Conservation (phyloP, 2,888 invertebrate genomes). For the Dione juno region DNA sequence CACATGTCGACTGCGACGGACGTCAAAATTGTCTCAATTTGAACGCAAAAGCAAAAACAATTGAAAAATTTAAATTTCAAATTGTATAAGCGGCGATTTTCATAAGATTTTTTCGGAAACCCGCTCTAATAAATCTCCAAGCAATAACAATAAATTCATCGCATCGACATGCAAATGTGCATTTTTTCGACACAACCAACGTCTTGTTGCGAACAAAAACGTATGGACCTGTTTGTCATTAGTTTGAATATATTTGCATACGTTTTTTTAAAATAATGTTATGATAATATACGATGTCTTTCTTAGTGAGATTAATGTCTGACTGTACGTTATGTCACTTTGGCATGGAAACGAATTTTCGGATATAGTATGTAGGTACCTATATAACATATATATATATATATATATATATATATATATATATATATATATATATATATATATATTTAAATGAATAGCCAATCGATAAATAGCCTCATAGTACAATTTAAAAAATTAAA, state of each 20-base stretch:
- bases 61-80: constrained; percentile 78
- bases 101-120: constrained; percentile 75
- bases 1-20: constrained; percentile 69
- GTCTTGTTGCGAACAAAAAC: constrained; percentile 60
- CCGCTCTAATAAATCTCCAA: constrained; percentile 76
- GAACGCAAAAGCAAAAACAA: constrained; percentile 67
- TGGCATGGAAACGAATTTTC: no score
- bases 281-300: no score
- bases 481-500: no score
- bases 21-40: constrained; percentile 83
- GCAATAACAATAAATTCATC: constrained; percentile 84
- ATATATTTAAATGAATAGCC: no score
- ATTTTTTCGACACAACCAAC: constrained; percentile 73
- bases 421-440: no score
- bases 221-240: constrained; percentile 52
- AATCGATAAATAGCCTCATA: no score
- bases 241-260: constrained; percentile 12
- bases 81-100: constrained; percentile 76
- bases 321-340: no score
- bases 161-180: constrained; percentile 82
- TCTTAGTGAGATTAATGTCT: no score
- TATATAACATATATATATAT: no score
- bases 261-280: not conserved
- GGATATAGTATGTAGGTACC: no score
- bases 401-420: no score